These are phyloP conservation scores for Caenorhabditis sp. DNA, from an alignment of 2,888 invertebrate species.

Conservation along the genomic window DNA sequence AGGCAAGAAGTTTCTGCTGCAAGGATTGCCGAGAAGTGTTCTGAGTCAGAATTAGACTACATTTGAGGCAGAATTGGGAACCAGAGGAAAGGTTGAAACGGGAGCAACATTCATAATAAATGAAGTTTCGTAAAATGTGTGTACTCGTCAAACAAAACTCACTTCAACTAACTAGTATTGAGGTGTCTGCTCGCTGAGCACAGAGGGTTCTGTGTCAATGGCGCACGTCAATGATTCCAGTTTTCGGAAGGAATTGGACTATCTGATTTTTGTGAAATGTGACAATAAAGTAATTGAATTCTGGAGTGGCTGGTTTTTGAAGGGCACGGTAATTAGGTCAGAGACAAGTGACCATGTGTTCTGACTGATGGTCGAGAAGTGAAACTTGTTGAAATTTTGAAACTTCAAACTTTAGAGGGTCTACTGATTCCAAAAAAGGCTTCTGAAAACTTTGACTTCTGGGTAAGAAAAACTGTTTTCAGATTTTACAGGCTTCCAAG, in stretches of 20 bases:
- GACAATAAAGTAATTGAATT: conserved; percentile 1
- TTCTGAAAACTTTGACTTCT: too few relatives aligned
- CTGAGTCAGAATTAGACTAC: conserved; percentile 11
- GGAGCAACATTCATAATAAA: conserved; percentile 50
- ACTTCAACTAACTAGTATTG: conserved; percentile 14
- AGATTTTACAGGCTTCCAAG: too few relatives aligned
- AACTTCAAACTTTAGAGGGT: neutral
- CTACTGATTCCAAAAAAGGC: too few relatives aligned
- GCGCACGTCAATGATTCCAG: neutral
- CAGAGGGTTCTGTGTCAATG: neutral
- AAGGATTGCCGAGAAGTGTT: conserved; percentile 10
- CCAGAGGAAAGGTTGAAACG: conserved; percentile 14
- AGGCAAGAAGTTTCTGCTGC: conserved; percentile 4
- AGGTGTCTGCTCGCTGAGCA: conserved; percentile 10
- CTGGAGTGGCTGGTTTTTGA: neutral
- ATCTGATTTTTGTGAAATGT: neutral
- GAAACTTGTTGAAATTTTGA: neutral
- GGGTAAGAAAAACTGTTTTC: too few relatives aligned
- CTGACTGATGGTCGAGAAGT: neutral
- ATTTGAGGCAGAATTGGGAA: conserved; percentile 7
- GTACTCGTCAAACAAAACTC: conserved; percentile 50
- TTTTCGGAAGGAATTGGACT: neutral
- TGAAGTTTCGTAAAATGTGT: conserved; percentile 31
- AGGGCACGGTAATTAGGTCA: conserved; percentile 17
- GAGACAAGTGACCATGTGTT: neutral